A percentile compares a stretch with the other conserved stretches of the same genome.
Evolutionary conservation across 2,797 vertebrate species (phyloP).

Genomic region (Morus bassanus): DNA sequence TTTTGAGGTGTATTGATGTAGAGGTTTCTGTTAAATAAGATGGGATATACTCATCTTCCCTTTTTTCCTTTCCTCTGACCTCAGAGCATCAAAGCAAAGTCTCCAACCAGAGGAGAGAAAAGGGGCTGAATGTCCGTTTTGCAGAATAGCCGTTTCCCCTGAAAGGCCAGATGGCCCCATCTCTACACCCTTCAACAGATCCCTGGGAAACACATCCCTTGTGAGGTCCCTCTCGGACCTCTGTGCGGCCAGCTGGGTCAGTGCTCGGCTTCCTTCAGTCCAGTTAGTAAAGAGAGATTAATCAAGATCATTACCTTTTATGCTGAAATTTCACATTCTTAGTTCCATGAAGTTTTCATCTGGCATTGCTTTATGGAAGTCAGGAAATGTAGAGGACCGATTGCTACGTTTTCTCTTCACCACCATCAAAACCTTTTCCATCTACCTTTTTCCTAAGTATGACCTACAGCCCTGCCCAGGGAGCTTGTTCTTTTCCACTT

Average conservation of each 20-base stretch:
- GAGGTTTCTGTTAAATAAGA: neutral
- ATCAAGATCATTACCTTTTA: too few relatives aligned
- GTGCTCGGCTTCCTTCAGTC: neutral
- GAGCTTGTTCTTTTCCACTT: neutral
- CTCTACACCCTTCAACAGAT: neutral
- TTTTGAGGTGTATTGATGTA: too few relatives aligned
- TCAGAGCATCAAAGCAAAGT: neutral
- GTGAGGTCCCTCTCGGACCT: neutral
- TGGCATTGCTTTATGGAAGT: neutral
- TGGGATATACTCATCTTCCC: neutral
- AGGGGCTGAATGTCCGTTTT: too few relatives aligned
- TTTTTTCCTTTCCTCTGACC: neutral
- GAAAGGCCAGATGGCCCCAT: neutral
- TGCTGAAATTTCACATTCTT: neutral
- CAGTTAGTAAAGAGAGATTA: too few relatives aligned
- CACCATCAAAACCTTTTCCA: fast-evolving
- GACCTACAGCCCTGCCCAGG: neutral
- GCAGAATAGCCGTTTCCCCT: neutral
- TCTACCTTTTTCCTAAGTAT: neutral
- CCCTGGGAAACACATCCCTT: neutral
- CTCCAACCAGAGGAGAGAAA: neutral
- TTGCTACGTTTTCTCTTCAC: neutral
- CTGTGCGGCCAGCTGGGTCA: neutral
- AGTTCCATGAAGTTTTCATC: neutral
- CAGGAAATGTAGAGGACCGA: fast-evolving